These are phyloP conservation scores for Trilocha varians DNA, from an alignment of 2,888 invertebrate species.

Conservation along the genomic window DNA sequence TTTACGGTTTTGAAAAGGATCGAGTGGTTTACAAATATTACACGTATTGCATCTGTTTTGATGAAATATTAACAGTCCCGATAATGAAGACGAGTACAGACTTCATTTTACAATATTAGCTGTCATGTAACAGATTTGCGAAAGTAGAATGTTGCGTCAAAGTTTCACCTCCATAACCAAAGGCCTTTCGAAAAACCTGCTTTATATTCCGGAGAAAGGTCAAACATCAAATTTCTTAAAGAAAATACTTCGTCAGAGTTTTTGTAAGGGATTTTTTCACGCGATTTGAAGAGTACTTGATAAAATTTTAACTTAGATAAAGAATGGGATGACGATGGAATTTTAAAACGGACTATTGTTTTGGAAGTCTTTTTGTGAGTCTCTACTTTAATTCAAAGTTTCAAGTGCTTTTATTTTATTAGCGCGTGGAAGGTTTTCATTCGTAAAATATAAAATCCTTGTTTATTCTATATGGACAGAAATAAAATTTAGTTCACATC, in stretches of 20 bases:
- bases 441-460: too few species aligned
- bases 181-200: constrained; percentile 10
- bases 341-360: constrained; percentile 4
- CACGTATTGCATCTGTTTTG: background rate
- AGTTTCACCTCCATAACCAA: constrained; percentile 15
- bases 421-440: too few species aligned
- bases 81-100: constrained; percentile 7
- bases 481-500: too few species aligned
- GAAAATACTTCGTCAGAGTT: constrained; percentile 7
- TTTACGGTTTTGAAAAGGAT: too few species aligned
- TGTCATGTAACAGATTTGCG: constrained; percentile 17
- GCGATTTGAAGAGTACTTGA: background rate
- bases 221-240: constrained; percentile 18
- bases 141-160: constrained; percentile 19
- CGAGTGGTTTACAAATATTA: too few species aligned
- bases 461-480: too few species aligned
- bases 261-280: constrained; percentile 4
- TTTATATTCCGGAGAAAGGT: constrained; percentile 19
- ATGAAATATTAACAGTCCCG: background rate
- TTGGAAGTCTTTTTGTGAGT: background rate
- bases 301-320: background rate
- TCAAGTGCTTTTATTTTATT: too few species aligned
- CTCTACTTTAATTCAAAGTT: too few species aligned
- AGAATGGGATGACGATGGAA: constrained; percentile 3
- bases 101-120: constrained; percentile 13